A percentile compares a stretch with the other conserved stretches of the same genome.
These are phyloP conservation scores for Zootermopsis nevadensis DNA, from an alignment of 2,888 invertebrate species.

Conservation along the genomic window DNA sequence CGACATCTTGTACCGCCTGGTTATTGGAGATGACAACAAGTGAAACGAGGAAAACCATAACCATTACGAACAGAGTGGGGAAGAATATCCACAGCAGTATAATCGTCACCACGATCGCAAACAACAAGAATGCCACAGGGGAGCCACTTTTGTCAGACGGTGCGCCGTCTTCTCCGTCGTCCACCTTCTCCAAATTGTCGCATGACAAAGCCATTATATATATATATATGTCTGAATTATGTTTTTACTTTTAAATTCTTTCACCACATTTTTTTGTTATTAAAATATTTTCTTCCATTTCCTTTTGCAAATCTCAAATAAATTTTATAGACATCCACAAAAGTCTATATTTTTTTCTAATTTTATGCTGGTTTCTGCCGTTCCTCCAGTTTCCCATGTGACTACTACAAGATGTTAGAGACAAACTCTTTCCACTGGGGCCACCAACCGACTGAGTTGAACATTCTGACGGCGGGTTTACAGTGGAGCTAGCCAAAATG, in stretches of 20 bases:
- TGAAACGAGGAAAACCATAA: constrained; percentile 33
- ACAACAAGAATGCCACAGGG: background rate
- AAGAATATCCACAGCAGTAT: constrained; percentile 46
- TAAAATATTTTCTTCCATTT: background rate
- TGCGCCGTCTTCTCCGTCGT: background rate
- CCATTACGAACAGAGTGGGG: constrained; percentile 36
- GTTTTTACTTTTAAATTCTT: background rate
- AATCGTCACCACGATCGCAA: constrained; percentile 15
- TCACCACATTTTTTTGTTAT: background rate
- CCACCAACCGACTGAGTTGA: constrained; percentile 15
- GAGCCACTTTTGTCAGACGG: background rate
- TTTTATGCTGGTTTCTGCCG: background rate
- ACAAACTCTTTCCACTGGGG: background rate
- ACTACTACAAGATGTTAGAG: background rate
- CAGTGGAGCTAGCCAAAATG: background rate
- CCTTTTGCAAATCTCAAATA: background rate
- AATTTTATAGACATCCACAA: background rate
- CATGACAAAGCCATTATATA: constrained; percentile 3
- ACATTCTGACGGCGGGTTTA: background rate
- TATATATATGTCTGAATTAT: background rate
- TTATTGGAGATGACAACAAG: constrained; percentile 30
- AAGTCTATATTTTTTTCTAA: background rate
- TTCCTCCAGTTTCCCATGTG: constrained; percentile 20
- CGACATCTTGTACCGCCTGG: background rate
- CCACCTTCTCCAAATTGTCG: background rate